Base-by-base conservation (phyloP, 2,888 invertebrate genomes). In the Amphiduros pacificus region DNA sequence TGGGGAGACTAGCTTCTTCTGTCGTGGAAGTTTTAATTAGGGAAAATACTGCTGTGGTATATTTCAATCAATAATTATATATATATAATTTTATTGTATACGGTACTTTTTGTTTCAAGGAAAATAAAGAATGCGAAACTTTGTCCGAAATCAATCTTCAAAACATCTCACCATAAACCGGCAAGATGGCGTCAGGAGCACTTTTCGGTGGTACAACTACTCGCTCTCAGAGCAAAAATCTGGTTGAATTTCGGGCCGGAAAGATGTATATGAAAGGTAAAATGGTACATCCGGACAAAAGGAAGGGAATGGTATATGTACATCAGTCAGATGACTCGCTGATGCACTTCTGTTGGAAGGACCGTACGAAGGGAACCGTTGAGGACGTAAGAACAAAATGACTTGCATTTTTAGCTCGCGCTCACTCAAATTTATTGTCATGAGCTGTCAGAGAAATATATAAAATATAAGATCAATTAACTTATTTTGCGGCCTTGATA, bases 271-370 rank as follows among this genome's bases (percentile, higher is more conserved):
- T 94, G 84, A 92, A 92, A 82, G 94, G 93, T 50, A 92, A 92
- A 76, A 94, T 93, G 91, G 76, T 84, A 61, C 76, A 82, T 66
- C 93, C 97, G 1, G 96, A 97, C 81, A 92, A 92, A 72, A 89
- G 96, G 75, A 98, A 98, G 85, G 99, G 99, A 4, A 85, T 92
- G 29, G 87, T 98, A 17, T 99, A 95, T 80, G 89, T 99, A 60
- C 93, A 94, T 80, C 98, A 98, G 82, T 92, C 94, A 57, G 96
- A 97, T 73, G 99, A 99, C 83, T 93, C 94, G 0, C 84, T 99
- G 61, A 96, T 98, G 91, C 99, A 99, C 84, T 97, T 99, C 81
- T 98, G 98, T 83, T 99, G 99, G 99, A 98, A 98, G 85, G 98
- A 99, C 84, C 89, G 99, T 53, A 90, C 91, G 50, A 89, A 91